A percentile compares a stretch with the other conserved stretches of the same genome.
Conservation (phyloP, 2,113 vertebrate genomes). For the Ochotona curzoniae region DNA sequence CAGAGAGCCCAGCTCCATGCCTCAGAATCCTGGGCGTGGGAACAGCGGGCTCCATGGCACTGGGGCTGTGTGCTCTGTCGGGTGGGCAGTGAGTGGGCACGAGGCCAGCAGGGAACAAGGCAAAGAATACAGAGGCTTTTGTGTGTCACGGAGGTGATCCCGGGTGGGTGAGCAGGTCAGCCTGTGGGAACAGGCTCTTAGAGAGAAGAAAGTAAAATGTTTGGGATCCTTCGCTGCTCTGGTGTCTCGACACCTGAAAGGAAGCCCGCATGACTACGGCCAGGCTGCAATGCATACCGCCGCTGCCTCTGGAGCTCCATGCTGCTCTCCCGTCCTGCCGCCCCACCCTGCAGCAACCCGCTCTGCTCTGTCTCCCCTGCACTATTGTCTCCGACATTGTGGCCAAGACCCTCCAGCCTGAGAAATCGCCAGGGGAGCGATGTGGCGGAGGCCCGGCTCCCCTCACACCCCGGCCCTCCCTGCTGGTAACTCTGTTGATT, state of each 20-base stretch:
- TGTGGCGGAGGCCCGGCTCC: neutral
- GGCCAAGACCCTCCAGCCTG: neutral
- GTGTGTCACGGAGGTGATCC: neutral
- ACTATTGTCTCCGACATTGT: neutral
- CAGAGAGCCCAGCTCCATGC: too few species aligned
- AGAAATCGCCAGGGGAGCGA: neutral
- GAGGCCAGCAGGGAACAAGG: neutral
- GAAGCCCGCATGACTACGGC: too few species aligned
- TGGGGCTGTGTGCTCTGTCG: neutral
- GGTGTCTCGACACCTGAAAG: too few species aligned
- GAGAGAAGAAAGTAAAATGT: neutral
- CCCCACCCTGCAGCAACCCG: too few species aligned
- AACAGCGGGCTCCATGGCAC: neutral
- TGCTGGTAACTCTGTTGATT: constrained; percentile 24
- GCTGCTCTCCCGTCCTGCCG: too few species aligned
- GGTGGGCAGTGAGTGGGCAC: neutral
- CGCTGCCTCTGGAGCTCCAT: too few species aligned
- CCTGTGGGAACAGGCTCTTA: neutral
- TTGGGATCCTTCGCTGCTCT: too few species aligned
- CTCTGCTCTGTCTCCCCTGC: neutral
- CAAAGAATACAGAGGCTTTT: neutral
- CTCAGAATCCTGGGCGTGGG: neutral
- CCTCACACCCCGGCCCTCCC: neutral
- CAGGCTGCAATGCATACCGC: too few species aligned
- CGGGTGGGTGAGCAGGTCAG: neutral